Evolutionary conservation across 2,888 invertebrate species (phyloP), one percentile per base, ranked within the genome.

Genomic region (Thyatira batis): DNA sequence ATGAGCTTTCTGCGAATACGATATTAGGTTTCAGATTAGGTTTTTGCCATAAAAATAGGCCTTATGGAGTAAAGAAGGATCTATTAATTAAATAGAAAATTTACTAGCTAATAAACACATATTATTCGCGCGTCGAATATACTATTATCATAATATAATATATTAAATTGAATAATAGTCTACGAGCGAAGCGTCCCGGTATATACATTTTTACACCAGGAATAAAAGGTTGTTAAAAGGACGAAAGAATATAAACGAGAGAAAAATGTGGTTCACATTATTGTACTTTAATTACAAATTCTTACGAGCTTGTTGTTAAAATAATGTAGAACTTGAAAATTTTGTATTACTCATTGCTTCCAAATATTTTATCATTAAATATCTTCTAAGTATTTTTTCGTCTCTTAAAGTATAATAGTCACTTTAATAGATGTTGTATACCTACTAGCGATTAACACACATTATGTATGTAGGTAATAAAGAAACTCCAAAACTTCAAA

Each of bases 1-100:
- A 55, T 48, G 53, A 55, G 57, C 53, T 61, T 61, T 59, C 11
- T 23, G 6, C n/a, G 17, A 25, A 48, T 43, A 21, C 11, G 48
- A 48, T 52, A 52, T 46, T 48, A 17, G 3, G 11, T 28, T 28
- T 48, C 17, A 20, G 20, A 48, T 28, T 46, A 17, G 9, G 13
- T 25, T 45, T 28, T 27, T 28, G 27, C 10, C 27, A 27, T 9
- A 23, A 17, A 43, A 43, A 43, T 43, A 43, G 43, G 17, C 20
- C 10, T 43, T 43, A 43, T 17, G 43, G 20, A 17, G 33, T 8
- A 20, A 20, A 43, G 17, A 43, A 43, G 20, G 43, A 43, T 43
- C 6, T 43, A 20, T 43, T 17, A 6, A 20, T 43, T 17, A 43
- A 43, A 43, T 17, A 20, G n/a, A n/a, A n/a, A n/a, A n/a, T n/a